Conservation (phyloP, 2,888 invertebrate genomes). For the Dichetophora obliterata region DNA sequence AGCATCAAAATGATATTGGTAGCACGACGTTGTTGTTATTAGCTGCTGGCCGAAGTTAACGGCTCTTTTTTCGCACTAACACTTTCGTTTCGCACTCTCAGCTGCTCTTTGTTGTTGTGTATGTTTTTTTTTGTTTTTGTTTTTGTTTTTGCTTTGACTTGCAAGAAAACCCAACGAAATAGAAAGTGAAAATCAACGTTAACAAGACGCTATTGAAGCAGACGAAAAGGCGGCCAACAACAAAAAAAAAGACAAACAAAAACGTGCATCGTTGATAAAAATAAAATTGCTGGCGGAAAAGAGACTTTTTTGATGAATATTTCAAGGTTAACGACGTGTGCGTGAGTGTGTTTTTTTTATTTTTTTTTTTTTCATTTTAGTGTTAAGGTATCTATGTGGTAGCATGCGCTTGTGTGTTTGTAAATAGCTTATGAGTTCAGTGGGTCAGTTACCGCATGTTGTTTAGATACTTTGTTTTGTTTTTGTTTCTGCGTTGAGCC, state of each 20-base stretch:
- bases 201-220: background rate
- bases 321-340: slow-evolving; percentile 5
- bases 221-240: background rate
- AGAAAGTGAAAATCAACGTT: background rate
- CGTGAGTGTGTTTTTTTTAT: background rate
- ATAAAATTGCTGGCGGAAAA: background rate
- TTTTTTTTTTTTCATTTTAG: too few species aligned
- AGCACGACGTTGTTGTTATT: too few species aligned
- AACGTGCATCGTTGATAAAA: slow-evolving; percentile 2
- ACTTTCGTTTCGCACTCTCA: too few species aligned
- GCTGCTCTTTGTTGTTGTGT: too few species aligned
- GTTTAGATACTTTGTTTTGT: too few species aligned
- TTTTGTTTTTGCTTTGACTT: background rate
- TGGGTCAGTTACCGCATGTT: too few species aligned
- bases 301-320: background rate
- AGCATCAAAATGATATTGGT: too few species aligned
- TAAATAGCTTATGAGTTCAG: too few species aligned
- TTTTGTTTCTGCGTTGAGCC: too few species aligned
- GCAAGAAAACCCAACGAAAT: background rate
- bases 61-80: too few species aligned
- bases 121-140: too few species aligned
- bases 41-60: too few species aligned
- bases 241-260: background rate
- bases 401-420: background rate
- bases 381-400: background rate